phyloP scores from a whole-genome alignment of 1,140 invertebrate genomes.

The Cyclina sinensis region DNA sequence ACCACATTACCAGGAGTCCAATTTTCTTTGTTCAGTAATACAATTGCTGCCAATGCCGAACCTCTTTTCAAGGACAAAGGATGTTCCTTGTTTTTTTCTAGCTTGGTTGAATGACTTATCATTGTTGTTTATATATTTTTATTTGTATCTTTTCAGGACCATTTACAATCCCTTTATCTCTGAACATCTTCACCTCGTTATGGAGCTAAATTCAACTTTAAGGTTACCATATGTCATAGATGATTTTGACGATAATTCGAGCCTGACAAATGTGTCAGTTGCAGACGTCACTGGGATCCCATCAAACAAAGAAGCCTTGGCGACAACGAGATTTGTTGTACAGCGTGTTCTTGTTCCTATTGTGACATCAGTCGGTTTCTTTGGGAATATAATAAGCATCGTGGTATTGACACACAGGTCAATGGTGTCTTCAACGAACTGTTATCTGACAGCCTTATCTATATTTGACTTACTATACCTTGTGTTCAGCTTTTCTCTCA shows the following conservation, averaged over 20 bases:
- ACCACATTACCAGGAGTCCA: too few species aligned
- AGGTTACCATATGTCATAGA: background rate
- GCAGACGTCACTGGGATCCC: background rate
- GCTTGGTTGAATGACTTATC: too few species aligned
- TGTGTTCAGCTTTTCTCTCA: constrained; percentile 87
- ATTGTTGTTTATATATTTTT: too few species aligned
- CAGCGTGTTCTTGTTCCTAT: constrained; percentile 58
- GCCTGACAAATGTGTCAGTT: background rate
- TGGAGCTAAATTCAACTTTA: background rate
- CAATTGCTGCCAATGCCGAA: too few species aligned
- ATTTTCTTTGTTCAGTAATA: too few species aligned
- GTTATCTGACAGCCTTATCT: constrained; percentile 91
- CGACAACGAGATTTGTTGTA: constrained; percentile 59
- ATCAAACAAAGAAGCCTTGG: constrained; percentile 11
- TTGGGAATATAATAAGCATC: constrained; percentile 62
- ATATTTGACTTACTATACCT: constrained; percentile 91
- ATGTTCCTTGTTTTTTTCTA: too few species aligned
- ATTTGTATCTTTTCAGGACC: too few species aligned
- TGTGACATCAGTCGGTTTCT: constrained; percentile 47
- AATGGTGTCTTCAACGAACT: constrained; percentile 92
- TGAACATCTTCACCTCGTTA: background rate
- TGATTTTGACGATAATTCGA: background rate
- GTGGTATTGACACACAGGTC: constrained; percentile 89
- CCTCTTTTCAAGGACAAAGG: too few species aligned
- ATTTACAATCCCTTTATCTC: too few species aligned